These are phyloP conservation scores for Bombus waltoni DNA, from an alignment of 1,140 invertebrate genomes.

Conservation along the genomic window DNA sequence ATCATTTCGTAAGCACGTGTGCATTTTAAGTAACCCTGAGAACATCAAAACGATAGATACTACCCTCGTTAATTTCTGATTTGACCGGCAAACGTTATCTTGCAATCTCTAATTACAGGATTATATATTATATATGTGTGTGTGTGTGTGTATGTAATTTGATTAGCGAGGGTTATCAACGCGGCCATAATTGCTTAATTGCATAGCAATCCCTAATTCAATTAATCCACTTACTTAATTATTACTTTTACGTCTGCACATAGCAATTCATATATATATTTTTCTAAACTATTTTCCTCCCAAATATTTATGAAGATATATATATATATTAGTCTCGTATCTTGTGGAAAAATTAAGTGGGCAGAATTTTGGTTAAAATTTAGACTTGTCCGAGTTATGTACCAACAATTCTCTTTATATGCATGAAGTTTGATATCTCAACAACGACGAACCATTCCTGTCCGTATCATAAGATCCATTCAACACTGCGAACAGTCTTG, in stretches of 20 bases:
- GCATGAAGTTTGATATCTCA: neutral
- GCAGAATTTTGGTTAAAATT: neutral
- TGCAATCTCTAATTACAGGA: slow-evolving; percentile 20
- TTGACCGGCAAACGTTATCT: neutral
- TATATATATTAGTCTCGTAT: too few species aligned
- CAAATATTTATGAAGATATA: too few species aligned
- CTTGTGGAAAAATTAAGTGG: neutral
- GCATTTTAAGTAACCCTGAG: too few species aligned
- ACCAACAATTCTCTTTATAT: neutral
- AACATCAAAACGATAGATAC: too few species aligned
- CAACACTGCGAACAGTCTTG: neutral
- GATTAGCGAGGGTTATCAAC: slow-evolving; percentile 14
- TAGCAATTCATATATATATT: neutral
- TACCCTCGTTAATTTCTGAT: neutral
- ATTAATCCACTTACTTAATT: neutral
- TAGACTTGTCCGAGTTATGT: neutral
- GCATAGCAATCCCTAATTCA: neutral
- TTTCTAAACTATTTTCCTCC: too few species aligned
- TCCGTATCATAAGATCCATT: slow-evolving; percentile 14
- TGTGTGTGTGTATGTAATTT: neutral
- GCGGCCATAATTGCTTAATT: neutral
- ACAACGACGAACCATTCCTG: neutral
- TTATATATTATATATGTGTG: slow-evolving; percentile 14
- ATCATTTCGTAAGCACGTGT: too few species aligned
- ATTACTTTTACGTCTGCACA: neutral